phyloP scores from a whole-genome alignment of 2,888 invertebrate species.

The Amphipoea lucens region DNA sequence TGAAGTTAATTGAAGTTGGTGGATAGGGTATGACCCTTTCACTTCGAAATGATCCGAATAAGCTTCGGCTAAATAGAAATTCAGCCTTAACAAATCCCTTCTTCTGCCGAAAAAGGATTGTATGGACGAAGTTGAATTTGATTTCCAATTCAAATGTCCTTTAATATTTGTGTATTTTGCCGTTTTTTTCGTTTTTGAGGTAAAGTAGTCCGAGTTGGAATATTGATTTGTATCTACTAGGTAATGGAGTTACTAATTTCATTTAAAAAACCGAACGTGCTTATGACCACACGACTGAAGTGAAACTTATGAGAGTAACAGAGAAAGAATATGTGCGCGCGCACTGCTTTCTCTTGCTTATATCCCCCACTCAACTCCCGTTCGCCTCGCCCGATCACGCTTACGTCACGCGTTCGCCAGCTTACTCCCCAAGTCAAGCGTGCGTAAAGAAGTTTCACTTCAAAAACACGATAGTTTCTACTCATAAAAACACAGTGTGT shows the following conservation, averaged over 20 bases:
- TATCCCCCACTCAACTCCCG: too few species aligned
- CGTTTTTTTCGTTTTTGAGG: constrained; percentile 10
- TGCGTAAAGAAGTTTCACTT: too few species aligned
- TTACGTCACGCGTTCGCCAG: too few species aligned
- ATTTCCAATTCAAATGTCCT: constrained; percentile 40
- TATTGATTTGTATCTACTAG: not conserved
- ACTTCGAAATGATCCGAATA: constrained; percentile 42
- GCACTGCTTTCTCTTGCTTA: too few species aligned
- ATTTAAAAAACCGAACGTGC: too few species aligned
- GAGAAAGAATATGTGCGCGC: too few species aligned
- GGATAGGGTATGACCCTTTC: constrained; percentile 47
- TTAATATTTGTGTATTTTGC: constrained; percentile 35
- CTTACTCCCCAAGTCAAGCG: too few species aligned
- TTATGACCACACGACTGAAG: too few species aligned
- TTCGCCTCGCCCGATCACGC: too few species aligned
- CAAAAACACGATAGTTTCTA: not conserved
- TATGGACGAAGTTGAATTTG: constrained; percentile 31
- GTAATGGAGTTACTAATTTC: not conserved
- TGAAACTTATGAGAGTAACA: too few species aligned
- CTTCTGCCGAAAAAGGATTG: constrained; percentile 44
- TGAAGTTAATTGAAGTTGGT: constrained; percentile 54
- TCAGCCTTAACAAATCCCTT: constrained; percentile 49
- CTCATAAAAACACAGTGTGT: too few species aligned
- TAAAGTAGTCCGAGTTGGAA: constrained; percentile 7
- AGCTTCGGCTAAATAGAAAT: constrained; percentile 52